A percentile compares a stretch with the other conserved stretches of the same genome.
Conservation (phyloP, 2,888 invertebrate species). For the Drosophila dives region DNA sequence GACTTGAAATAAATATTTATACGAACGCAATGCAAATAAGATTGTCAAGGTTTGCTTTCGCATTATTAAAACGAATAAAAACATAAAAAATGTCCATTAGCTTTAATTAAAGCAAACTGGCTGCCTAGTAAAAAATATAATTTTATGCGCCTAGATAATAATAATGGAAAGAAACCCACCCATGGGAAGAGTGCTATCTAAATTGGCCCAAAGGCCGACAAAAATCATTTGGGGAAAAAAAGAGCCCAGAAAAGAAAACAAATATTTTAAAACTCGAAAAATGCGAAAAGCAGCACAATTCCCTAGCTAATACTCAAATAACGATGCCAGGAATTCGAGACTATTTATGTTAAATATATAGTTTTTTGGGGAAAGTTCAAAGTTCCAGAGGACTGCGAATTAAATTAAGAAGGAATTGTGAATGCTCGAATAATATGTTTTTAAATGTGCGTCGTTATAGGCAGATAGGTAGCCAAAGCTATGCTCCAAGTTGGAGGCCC, state of each 20-base stretch:
- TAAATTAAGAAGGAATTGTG: slow-evolving; percentile 74
- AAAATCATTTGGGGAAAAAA: slow-evolving; percentile 54
- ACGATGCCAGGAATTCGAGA: slow-evolving; percentile 55
- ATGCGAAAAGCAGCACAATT: slow-evolving; percentile 39
- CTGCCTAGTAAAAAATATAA: slow-evolving; percentile 60
- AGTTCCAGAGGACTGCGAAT: slow-evolving; percentile 30
- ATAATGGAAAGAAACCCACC: slow-evolving; percentile 33
- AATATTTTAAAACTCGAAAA: slow-evolving; percentile 44
- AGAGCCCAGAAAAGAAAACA: slow-evolving; percentile 17
- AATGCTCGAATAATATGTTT: slow-evolving; percentile 75
- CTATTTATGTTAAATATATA: slow-evolving; percentile 76
- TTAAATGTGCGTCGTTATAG: slow-evolving; percentile 42
- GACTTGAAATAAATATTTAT: not conserved
- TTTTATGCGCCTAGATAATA: slow-evolving; percentile 69
- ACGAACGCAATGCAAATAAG: slow-evolving; percentile 6
- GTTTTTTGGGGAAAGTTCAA: slow-evolving; percentile 49
- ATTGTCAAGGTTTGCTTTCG: slow-evolving; percentile 1
- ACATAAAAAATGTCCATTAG: slow-evolving; percentile 1
- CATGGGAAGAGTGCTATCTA: slow-evolving; percentile 64
- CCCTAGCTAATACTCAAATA: slow-evolving; percentile 51
- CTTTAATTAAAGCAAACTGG: slow-evolving; percentile 69
- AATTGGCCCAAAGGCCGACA: slow-evolving; percentile 55
- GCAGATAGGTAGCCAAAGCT: not conserved
- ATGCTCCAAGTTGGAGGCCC: slow-evolving; percentile 6
- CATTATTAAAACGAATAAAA: slow-evolving; percentile 7